Evolutionary conservation across 2,888 invertebrate species (phyloP).

Genomic region (Tipula confusa): DNA sequence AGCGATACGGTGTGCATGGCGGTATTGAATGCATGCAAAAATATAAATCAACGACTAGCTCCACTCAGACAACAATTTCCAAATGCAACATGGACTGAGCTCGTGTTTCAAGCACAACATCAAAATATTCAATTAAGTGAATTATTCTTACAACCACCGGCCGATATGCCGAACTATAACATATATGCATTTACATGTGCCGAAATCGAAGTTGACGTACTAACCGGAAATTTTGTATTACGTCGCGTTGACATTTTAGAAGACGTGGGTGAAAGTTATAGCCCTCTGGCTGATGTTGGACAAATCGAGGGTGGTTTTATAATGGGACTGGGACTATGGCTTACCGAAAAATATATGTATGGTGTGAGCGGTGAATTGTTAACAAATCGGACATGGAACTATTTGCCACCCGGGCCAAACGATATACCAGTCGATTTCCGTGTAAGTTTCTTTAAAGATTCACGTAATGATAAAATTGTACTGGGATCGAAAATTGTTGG

Average conservation of each 20-base stretch:
- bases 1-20: conserved; percentile 57
- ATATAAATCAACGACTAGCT: conserved; percentile 46
- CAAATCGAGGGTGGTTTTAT: conserved; percentile 71
- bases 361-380: conserved; percentile 58
- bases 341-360: conserved; percentile 59
- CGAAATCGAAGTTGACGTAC: conserved; percentile 66
- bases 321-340: conserved; percentile 69
- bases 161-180: conserved; percentile 52
- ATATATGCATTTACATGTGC: conserved; percentile 59
- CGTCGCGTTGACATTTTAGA: conserved; percentile 60
- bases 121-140: conserved; percentile 41
- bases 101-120: conserved; percentile 39
- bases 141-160: conserved; percentile 39
- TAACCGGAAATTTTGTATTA: conserved; percentile 63
- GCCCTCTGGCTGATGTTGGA: conserved; percentile 63
- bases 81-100: conserved; percentile 45
- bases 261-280: conserved; percentile 63
- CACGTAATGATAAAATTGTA: conserved; percentile 61
- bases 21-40: conserved; percentile 48
- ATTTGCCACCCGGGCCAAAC: conserved; percentile 70
- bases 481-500: conserved; percentile 67
- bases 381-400: conserved; percentile 76
- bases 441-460: conserved; percentile 62
- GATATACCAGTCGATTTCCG: conserved; percentile 75
- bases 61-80: conserved; percentile 43